Evolutionary conservation across 2,888 invertebrate species (phyloP).

Genomic region (Eilema griseolum): DNA sequence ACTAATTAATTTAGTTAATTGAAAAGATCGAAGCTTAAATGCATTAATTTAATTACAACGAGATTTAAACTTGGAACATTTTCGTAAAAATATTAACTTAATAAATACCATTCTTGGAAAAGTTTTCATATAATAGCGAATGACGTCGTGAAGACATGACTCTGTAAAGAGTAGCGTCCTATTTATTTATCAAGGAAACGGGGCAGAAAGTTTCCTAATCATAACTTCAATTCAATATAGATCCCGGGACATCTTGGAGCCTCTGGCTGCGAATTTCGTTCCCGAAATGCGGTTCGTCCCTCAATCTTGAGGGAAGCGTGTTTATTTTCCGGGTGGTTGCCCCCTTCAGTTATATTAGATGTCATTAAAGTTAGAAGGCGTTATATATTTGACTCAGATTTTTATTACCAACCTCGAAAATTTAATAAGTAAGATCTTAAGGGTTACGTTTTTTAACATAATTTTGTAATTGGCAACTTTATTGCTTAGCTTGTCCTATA

Average conservation of each 20-base stretch:
- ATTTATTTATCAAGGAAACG: conserved; percentile 55
- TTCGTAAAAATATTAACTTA: neutral
- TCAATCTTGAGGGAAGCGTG: conserved; percentile 68
- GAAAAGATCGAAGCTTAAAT: conserved; percentile 20
- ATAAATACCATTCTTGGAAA: neutral
- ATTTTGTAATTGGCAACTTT: neutral
- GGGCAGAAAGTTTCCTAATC: conserved; percentile 70
- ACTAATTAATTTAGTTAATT: conserved; percentile 30
- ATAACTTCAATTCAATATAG: conserved; percentile 77
- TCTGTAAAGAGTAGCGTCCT: conserved; percentile 48
- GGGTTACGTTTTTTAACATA: neutral
- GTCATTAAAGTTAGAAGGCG: conserved; percentile 42
- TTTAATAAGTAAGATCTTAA: conserved; percentile 5
- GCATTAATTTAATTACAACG: conserved; percentile 23
- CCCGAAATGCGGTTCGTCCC: conserved; percentile 55
- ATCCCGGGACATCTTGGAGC: conserved; percentile 65
- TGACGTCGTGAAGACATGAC: conserved; percentile 37
- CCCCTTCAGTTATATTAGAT: conserved; percentile 61
- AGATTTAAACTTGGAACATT: neutral
- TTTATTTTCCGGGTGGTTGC: conserved; percentile 80
- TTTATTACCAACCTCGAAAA: conserved; percentile 16
- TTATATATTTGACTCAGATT: conserved; percentile 21
- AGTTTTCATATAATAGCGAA: conserved; percentile 33
- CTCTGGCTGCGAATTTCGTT: conserved; percentile 68
- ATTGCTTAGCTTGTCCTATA: neutral